Evolutionary conservation across 2,113 vertebrate genomes (phyloP).

Genomic region (Vanacampus margaritifer): DNA sequence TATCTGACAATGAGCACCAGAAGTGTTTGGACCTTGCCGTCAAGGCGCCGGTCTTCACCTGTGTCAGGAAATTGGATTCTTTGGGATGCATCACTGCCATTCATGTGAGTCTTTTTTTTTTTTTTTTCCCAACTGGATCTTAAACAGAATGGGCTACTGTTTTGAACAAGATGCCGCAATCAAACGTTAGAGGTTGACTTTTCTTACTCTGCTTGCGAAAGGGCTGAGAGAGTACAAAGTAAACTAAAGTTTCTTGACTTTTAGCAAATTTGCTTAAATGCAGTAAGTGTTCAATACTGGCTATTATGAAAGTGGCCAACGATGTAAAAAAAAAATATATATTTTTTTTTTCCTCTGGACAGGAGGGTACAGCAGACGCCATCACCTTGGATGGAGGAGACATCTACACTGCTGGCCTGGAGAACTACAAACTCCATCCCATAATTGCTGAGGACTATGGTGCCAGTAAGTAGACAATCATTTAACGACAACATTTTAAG

Average conservation of each 20-base stretch:
- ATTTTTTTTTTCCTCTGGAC: background rate
- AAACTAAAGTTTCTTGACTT: too few species aligned
- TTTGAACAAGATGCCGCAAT: too few species aligned
- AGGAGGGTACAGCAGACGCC: constrained; percentile 79
- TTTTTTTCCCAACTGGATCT: too few species aligned
- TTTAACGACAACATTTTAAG: too few species aligned
- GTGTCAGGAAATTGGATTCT: constrained; percentile 24
- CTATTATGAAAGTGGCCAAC: too few species aligned
- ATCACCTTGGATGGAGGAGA: constrained; percentile 82
- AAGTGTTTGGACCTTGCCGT: constrained; percentile 48
- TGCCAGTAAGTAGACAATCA: background rate
- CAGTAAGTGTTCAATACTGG: too few species aligned
- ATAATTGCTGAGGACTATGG: constrained; percentile 79
- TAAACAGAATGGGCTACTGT: too few species aligned
- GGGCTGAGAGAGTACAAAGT: too few species aligned
- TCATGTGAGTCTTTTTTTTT: constrained; percentile 50
- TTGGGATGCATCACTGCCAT: constrained; percentile 62
- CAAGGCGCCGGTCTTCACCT: constrained; percentile 25
- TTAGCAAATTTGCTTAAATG: too few species aligned
- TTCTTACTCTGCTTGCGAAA: too few species aligned
- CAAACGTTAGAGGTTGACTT: background rate
- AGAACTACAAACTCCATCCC: constrained; percentile 78
- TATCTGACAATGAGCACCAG: constrained; percentile 36
- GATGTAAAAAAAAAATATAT: too few species aligned
- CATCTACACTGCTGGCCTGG: constrained; percentile 77